Percentiles rank a stretch among this genome's conserved stretches.
phyloP scores from a whole-genome alignment of 2,113 vertebrate species.

The Sinocyclocheilus grahami region DNA sequence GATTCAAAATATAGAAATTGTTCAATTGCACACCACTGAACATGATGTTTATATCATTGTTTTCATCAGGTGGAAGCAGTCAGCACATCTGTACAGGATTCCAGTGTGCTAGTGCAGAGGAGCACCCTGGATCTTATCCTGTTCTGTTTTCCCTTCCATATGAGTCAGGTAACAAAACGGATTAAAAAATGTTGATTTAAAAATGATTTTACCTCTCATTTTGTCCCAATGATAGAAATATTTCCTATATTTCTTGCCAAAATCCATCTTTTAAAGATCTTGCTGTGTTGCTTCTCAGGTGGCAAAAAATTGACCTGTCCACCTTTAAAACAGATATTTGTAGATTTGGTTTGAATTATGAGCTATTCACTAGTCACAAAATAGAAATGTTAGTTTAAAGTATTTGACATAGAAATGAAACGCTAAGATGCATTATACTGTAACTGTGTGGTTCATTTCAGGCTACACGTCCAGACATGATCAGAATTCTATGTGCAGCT shows the following conservation, averaged over 20 bases:
- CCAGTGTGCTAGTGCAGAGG: constrained; percentile 96
- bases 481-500: constrained; percentile 95
- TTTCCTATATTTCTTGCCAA: background rate
- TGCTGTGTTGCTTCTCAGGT: background rate
- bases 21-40: background rate
- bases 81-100: constrained; percentile 96
- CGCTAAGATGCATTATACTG: background rate
- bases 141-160: constrained; percentile 98
- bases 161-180: constrained; percentile 87
- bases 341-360: no score
- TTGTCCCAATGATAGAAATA: background rate
- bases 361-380: background rate
- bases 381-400: background rate
- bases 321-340: no score
- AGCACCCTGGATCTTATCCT: constrained; percentile 97
- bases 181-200: background rate
- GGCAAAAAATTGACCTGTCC: no score
- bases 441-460: constrained; percentile 66
- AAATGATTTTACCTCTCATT: no score
- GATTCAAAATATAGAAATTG: background rate
- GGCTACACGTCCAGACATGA: constrained; percentile 96
- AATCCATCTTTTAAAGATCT: background rate
- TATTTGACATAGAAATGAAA: background rate
- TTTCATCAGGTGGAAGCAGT: constrained; percentile 93
- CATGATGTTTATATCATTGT: background rate